These are phyloP conservation scores for Daktulosphaira vitifoliae DNA, from an alignment of 1,140 invertebrate genomes.

Conservation along the genomic window DNA sequence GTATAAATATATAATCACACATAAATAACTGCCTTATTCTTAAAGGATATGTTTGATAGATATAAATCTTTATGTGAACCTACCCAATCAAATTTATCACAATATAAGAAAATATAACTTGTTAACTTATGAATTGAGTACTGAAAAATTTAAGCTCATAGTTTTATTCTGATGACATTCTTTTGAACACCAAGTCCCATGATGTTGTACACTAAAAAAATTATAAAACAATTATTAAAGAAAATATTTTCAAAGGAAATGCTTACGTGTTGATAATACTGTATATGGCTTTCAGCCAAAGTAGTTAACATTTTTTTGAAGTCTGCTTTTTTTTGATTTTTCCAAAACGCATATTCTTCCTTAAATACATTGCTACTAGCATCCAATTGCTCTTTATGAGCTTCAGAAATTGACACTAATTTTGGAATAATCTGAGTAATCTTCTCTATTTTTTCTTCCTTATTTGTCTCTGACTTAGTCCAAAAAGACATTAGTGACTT, in stretches of 20 bases:
- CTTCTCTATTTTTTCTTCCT: slow-evolving; percentile 51
- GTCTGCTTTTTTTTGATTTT: slow-evolving; percentile 57
- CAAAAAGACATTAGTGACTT: slow-evolving; percentile 16
- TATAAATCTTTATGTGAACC: neutral
- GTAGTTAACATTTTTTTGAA: slow-evolving; percentile 56
- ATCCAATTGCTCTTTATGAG: slow-evolving; percentile 55
- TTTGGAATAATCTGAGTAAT: slow-evolving; percentile 49
- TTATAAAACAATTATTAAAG: neutral
- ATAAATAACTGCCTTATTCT: neutral
- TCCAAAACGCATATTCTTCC: slow-evolving; percentile 63
- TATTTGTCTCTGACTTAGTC: slow-evolving; percentile 1
- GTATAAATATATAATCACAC: neutral
- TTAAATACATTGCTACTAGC: slow-evolving; percentile 63
- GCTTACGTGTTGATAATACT: slow-evolving; percentile 53
- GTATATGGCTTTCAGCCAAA: slow-evolving; percentile 60
- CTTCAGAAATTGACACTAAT: slow-evolving; percentile 49
- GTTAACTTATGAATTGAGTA: slow-evolving; percentile 3
- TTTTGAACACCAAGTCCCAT: slow-evolving; percentile 25
- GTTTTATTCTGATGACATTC: slow-evolving; percentile 1
- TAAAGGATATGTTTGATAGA: neutral
- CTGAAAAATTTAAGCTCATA: slow-evolving; percentile 9
- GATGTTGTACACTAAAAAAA: slow-evolving; percentile 17
- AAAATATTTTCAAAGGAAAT: neutral
- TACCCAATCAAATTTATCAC: slow-evolving; percentile 16
- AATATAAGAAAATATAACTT: slow-evolving; percentile 25